Percentiles rank a stretch among this genome's conserved stretches.
These are phyloP conservation scores for Papilio polytes DNA, from an alignment of 1,140 invertebrate genomes.

Conservation along the genomic window DNA sequence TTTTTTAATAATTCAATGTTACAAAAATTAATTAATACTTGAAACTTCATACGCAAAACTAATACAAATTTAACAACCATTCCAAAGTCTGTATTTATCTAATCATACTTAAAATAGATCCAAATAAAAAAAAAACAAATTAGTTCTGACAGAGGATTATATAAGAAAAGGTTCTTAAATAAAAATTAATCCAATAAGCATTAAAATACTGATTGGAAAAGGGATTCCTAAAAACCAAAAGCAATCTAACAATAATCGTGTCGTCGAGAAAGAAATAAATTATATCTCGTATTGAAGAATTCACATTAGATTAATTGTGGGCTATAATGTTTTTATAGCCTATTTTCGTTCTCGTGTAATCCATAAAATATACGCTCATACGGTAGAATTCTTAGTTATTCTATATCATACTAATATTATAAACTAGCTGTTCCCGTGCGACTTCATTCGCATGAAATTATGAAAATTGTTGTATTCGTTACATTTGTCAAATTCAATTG, in stretches of 20 bases:
- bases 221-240: conserved; percentile 14
- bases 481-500: too few species aligned
- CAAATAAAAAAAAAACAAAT: background rate
- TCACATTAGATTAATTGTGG: background rate
- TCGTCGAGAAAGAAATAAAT: background rate
- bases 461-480: too few species aligned
- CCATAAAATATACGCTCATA: too few species aligned
- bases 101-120: background rate
- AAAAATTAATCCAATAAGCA: conserved; percentile 21
- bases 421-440: too few species aligned
- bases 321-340: background rate
- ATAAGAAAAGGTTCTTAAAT: background rate
- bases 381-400: too few species aligned
- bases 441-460: too few species aligned
- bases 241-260: conserved; percentile 17
- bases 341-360: background rate
- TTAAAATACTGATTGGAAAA: conserved; percentile 18
- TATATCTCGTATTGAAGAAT: background rate
- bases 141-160: background rate
- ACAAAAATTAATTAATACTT: too few species aligned
- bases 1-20: too few species aligned
- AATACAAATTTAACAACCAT: background rate
- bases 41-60: too few species aligned
- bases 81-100: background rate
- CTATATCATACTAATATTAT: too few species aligned